phyloP scores from a whole-genome alignment of 2,888 invertebrate species.

The Nineta flava region DNA sequence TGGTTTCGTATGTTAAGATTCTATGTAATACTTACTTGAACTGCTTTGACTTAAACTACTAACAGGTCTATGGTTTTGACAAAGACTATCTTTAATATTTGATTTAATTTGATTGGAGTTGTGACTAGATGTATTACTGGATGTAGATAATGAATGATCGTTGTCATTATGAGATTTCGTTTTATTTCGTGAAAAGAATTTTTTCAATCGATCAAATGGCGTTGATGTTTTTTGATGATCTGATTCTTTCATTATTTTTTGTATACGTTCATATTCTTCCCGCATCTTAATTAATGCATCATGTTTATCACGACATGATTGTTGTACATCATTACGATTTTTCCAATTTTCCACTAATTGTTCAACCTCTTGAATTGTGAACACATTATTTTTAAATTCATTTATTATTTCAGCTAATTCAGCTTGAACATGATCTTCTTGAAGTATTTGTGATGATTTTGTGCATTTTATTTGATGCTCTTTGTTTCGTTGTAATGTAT shows the following conservation, averaged over 20 bases:
- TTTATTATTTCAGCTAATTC: slow-evolving; percentile 75
- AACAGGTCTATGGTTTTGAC: slow-evolving; percentile 35
- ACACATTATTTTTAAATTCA: slow-evolving; percentile 78
- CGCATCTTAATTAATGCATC: slow-evolving; percentile 67
- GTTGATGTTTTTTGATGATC: slow-evolving; percentile 60
- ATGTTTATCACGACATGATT: slow-evolving; percentile 71
- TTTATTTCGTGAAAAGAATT: slow-evolving; percentile 54
- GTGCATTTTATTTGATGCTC: too few species aligned
- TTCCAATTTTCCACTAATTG: slow-evolving; percentile 75
- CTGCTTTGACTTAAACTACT: slow-evolving; percentile 55
- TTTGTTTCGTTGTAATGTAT: slow-evolving; percentile 6
- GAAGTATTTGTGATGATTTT: slow-evolving; percentile 16
- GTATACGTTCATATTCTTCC: slow-evolving; percentile 67
- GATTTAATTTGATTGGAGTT: neutral
- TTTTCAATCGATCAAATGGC: slow-evolving; percentile 63
- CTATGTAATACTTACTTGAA: slow-evolving; percentile 31
- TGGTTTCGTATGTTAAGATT: slow-evolving; percentile 17
- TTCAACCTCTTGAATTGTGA: slow-evolving; percentile 71
- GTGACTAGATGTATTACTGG: slow-evolving; percentile 6
- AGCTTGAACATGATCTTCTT: slow-evolving; percentile 44
- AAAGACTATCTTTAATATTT: neutral
- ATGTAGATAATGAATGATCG: slow-evolving; percentile 8
- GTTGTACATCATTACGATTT: slow-evolving; percentile 73
- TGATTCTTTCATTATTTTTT: slow-evolving; percentile 46
- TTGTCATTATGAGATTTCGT: slow-evolving; percentile 25